Evolutionary conservation across 1,140 invertebrate genomes (phyloP), one percentile per base, ranked within the genome.

Genomic region (Propsilocerus akamusi): DNA sequence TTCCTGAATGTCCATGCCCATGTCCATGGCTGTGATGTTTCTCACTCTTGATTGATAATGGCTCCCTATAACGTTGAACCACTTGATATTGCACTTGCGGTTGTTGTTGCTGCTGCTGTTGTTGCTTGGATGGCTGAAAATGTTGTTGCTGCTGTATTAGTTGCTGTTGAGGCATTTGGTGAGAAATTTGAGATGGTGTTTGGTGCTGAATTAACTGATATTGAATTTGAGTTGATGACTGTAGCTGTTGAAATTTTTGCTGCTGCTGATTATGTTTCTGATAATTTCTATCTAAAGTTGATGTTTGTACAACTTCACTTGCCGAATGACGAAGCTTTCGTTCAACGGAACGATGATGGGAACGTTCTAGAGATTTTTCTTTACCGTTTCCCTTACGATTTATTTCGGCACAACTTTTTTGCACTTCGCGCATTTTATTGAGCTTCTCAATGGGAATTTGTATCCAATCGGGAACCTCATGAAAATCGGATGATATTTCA

Each of bases 171-270:
- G 22, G 25, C 41, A 47, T 26, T 50, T 37, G 49, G 25, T 41
- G 49, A 23, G 22, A n/a, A n/a, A n/a, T n/a, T n/a, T n/a, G n/a
- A n/a, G n/a, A n/a, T n/a, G n/a, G n/a, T n/a, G n/a, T n/a, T n/a
- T n/a, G 51, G 63, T 60, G 48, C 63, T 41, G 34, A 17, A 41
- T 41, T 41, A 41, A 65, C 48, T 65, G 63, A 57, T 65, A 65
- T 47, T 63, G 61, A 11, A 62, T 60, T 49, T 52, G 47, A 49
- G 62, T 65, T 56, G 59, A 61, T 25, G 63, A 61, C 51, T 62
- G 60, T 7, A 53, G 0, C 60, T 56, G 30, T 63, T 60, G 41
- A 64, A 46, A 17, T 57, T 60, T 47, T 52, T 17, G 48, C n/a
- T n/a, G n/a, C n/a, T n/a, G n/a, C n/a, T n/a, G n/a, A n/a, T n/a